These are phyloP conservation scores for Diarsia brunnea DNA, from an alignment of 2,888 invertebrate species.

Conservation along the genomic window DNA sequence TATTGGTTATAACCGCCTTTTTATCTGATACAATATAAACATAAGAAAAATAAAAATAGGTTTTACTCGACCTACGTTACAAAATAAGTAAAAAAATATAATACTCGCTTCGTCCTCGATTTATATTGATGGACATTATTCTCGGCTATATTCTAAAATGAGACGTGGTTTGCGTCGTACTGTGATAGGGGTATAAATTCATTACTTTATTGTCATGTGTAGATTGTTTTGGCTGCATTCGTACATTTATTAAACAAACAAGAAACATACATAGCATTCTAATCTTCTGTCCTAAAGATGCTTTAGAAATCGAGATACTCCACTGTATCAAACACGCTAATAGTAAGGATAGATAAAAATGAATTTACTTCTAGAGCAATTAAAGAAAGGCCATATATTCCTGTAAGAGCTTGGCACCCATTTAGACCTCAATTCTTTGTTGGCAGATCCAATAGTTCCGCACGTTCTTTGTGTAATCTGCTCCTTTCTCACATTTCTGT, in stretches of 20 bases:
- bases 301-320: not conserved
- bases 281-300: not conserved
- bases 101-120: not conserved
- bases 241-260: conserved; percentile 21
- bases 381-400: conserved; percentile 22
- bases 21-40: conserved; percentile 12
- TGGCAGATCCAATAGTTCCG: not conserved
- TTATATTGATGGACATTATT: not conserved
- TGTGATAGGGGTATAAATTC: conserved; percentile 8
- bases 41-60: conserved; percentile 4
- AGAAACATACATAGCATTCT: not conserved
- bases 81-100: conserved; percentile 3
- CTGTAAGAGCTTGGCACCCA: conserved; percentile 14
- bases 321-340: not conserved
- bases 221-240: conserved; percentile 13
- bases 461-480: conserved; percentile 11
- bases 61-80: conserved; percentile 2
- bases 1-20: conserved; percentile 20
- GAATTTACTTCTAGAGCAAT: conserved; percentile 13
- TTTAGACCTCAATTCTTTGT: conserved; percentile 26
- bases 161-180: not conserved
- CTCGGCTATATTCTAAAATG: not conserved
- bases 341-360: not conserved
- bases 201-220: conserved; percentile 10
- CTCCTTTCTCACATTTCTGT: not conserved